Evolutionary conservation across 1,140 invertebrate genomes (phyloP), one percentile per base, ranked within the genome.

Genomic region (Muscidifurax raptorellus): DNA sequence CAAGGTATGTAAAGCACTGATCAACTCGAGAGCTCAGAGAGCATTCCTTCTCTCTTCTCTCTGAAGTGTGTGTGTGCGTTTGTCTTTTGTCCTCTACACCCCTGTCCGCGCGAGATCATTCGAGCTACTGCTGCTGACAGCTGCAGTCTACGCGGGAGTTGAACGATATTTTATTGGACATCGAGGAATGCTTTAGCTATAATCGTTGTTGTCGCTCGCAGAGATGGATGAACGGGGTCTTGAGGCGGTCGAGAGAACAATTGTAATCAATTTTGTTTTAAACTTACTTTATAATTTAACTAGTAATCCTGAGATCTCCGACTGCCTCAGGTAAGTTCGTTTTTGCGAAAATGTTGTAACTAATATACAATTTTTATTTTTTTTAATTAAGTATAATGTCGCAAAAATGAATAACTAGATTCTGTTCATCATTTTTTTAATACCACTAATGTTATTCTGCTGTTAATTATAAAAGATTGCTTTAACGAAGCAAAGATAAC

Each of bases 1-100:
- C 94, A 94, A 92, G 92, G 92, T 93, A 93, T 86, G 92, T 93
- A 90, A 82, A 59, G 27, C 28, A 59, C 9, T 80, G 82, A 76
- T 79, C 76, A 85, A 82, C 76, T 32, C 36, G n/a, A 75, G 30
- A 47, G 30, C 28, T n/a, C 25, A 18, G 27, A 27, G 40, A 47
- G 75, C 6, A 12, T 30, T 25, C 1, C 13, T 18, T 79, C 66
- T 80, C 52, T 7, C 18, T 59, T 18, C 52, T 59, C 52, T 59
- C 52, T 59, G 22, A 59, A 59, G 64, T 80, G 15, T 69, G 64
- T 79, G 32, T 80, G 27, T 74, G 69, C 18, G 71, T 40, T 74
- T n/a, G 32, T 32, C 64, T 80, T 80, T 25, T 47, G 32, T 80
- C 78, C 36, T 28, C 64, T 22, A 59, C 6, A 22, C 22, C 22